Evolutionary conservation across 2,888 invertebrate genomes (phyloP).

Genomic region (Exephanes ischioxanthus): DNA sequence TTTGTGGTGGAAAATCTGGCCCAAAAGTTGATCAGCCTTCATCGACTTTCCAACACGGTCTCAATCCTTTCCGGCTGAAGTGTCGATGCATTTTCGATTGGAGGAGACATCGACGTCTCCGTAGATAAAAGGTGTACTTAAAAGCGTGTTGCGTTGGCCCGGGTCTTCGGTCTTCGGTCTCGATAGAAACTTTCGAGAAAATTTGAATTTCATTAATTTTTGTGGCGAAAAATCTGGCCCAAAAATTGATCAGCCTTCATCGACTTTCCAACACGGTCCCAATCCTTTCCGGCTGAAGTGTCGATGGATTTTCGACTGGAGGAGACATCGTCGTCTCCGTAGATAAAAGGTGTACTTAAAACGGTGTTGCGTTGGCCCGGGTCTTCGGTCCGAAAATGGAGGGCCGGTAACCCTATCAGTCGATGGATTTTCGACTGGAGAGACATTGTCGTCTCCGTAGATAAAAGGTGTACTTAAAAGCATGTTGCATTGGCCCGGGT

Average conservation of each 20-base stretch:
- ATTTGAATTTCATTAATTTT: too few relatives aligned
- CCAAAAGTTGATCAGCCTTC: not conserved
- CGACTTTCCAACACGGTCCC: not conserved
- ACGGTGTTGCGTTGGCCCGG: conserved; percentile 1
- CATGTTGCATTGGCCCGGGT: conserved; percentile 9
- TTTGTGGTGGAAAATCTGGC: too few relatives aligned
- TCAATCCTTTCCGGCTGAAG: not conserved
- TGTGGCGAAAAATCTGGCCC: too few relatives aligned
- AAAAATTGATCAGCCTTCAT: not conserved
- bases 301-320: too few relatives aligned
- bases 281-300: not conserved
- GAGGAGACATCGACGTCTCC: too few relatives aligned
- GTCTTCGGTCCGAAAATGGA: conserved; percentile 33
- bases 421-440: not conserved
- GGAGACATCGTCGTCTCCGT: too few relatives aligned
- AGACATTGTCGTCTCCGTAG: conserved; percentile 6
- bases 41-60: not conserved
- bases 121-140: conserved; percentile 11
- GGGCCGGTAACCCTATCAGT: conserved; percentile 48
- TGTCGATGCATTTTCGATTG: too few relatives aligned
- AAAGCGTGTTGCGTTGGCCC: conserved; percentile 3
- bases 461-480: conserved; percentile 10
- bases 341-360: conserved; percentile 12
- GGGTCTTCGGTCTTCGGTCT: not conserved
- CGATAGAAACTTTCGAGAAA: not conserved